Evolutionary conservation across 2,113 vertebrate species (phyloP), one percentile per base, ranked within the genome.

Genomic region (Pipra filicauda): DNA sequence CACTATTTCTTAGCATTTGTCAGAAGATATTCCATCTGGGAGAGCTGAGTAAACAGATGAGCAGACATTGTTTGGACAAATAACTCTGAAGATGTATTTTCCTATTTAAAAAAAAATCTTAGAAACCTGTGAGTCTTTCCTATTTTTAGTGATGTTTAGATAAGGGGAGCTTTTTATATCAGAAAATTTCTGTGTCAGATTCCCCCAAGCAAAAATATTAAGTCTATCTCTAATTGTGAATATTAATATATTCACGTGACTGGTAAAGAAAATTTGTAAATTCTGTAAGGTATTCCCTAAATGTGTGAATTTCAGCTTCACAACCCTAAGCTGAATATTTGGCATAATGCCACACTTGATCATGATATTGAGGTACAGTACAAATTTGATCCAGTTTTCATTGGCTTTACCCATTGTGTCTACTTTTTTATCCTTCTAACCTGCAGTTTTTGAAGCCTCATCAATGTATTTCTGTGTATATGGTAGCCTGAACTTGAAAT

Each of bases 281-380:
- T 72, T 89, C 35, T 59, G 43, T 54, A 35, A 21, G 18, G 8
- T 37, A 35, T 48, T 88, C 58, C 12, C 5, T 3, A 67, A 66
- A 10, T 17, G 8, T 35, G 16, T 58, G 44, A 84, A 8, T 22
- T 81, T 88, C 37, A 75, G 10, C 14, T 54, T 66, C 55, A 71
- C 15, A 67, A 41, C 5, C 6, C 11, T 59, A 35, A 76, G 4
- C 0, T 0, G 1, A 44, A 17, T 75, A 82, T 52, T 75, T 72
- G 52, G 23, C 24, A 35, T 21, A n/a, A 48, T 27, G 8, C 2
- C n/a, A 52, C 31, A 5, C 18, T 41, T 79, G 30, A 67, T 43
- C 54, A 46, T 15, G 20, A 23, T 64, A 21, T 12, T 76, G 24
- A 61, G 31, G 8, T 18, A 44, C 33, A 72, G 19, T 41, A 65